Base-by-base conservation (phyloP, 2,797 vertebrate species). In the Coendou prehensilis region DNA sequence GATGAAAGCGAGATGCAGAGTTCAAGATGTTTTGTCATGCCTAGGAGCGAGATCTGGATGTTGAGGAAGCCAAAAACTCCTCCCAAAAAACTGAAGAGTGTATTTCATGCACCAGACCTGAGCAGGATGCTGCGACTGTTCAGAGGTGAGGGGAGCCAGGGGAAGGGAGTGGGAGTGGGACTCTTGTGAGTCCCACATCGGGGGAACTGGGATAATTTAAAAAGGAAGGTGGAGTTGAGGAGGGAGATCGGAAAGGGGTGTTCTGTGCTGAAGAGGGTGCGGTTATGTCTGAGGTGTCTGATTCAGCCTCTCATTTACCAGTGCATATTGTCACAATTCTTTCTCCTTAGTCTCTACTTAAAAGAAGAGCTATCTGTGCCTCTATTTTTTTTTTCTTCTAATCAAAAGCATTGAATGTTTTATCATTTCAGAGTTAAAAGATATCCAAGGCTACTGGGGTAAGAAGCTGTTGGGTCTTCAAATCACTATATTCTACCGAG, bases 341-440 rank as follows among this genome's bases (percentile, higher is more conserved):
- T 28, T 30, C 9, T 92, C 23, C 54, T 33, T 69, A 28, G 28
- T 22, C 57, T 61, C 17, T 88, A 11, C 23, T 81, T 13, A 33
- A 33, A 57, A 93, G 47, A 64, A 87, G 54, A 95, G 47, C 1
- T 89, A 28, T 63, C 9, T 14, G 64, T 76, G 22, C 37, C 93
- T 83, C 22, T 23, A 17, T 7, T 71, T 67, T 23, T 54, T 30
- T 54, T n/a, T 87, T 91, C 26, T 59, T 91, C 79, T 87, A 93
- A 91, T 86, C 1, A 94, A 52, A 67, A 73, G 89, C 28, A 79
- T 10, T 64, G 5, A 85, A 73, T 96, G 30, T 97, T 94, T 93
- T 97, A 22, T 97, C 56, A 57, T 97, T 97, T 96, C 97, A 98
- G 97, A 97, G 78, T 71, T 97, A 67, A 93, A 71, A 82, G 41